Evolutionary conservation across 2,888 invertebrate genomes (phyloP), one percentile per base, ranked within the genome.

Genomic region (Caenorhabditis sp.): DNA sequence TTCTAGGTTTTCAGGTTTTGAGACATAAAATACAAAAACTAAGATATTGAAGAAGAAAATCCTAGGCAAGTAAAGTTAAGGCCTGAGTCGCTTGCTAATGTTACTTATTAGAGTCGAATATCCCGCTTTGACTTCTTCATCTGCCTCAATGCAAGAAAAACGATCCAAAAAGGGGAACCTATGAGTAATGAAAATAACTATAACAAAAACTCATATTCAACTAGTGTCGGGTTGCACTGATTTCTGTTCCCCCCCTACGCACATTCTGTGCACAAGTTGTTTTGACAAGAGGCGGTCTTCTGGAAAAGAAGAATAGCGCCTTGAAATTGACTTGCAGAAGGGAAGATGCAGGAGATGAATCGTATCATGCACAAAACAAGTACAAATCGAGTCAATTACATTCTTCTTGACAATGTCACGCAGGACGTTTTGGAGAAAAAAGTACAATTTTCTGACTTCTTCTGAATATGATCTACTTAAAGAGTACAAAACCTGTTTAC

Each of bases 321-420:
- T 6, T 10, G 8, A 35, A 44, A 44, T 47, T 47, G 47, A 19
- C n/a, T 24, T 44, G 58, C 47, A 10, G 26, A 64, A 28, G 35
- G 26, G 14, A 41, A 61, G 64, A 56, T 24, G n/a, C 58, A 41
- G 47, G 49, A 35, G 49, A 49, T 69, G 69, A 69, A 63, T 77
- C 54, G 69, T 68, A 76, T 69, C 59, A n/a, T 47, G 47, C 47
- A 69, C 22, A 31, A 74, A 72, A 49, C 61, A n/a, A 54, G 51
- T 77, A 63, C 79, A 72, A 79, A 79, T 79, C 63, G 54, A 70
- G 79, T 61, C 79, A 79, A 79, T 79, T 79, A 79, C 64, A 28
- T 66, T 38, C n/a, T 28, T 41, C 41, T 28, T 16, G n/a, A 14
- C 49, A 8, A 64, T 66, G 66, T 59, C 75, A 74, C 74, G 44